Evolutionary conservation across 2,797 vertebrate species (phyloP).

Genomic region (Apogon talboti): DNA sequence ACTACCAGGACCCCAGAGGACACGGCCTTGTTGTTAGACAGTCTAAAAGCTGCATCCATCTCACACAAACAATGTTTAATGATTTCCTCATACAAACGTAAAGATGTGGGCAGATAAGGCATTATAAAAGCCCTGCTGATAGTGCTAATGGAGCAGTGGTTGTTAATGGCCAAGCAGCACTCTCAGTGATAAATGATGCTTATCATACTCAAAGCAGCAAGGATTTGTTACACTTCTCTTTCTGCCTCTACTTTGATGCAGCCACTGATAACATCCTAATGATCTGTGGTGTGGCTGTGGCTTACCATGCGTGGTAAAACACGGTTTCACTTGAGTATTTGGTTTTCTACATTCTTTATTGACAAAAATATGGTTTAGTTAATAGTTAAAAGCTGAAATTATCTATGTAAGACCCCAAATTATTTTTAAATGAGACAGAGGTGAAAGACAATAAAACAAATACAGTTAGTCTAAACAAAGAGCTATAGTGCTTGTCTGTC

Average conservation of each 20-base stretch:
- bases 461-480: constrained; percentile 1
- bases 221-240: constrained; percentile 82
- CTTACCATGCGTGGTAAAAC: constrained; percentile 32
- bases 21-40: constrained; percentile 64
- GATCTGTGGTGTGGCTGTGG: constrained; percentile 57
- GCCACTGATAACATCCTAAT: constrained; percentile 74
- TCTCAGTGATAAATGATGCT: constrained; percentile 85
- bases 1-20: constrained; percentile 56
- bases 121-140: constrained; percentile 83
- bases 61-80: constrained; percentile 81
- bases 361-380: constrained; percentile 16
- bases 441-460: constrained; percentile 12
- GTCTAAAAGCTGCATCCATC: constrained; percentile 70
- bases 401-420: background rate
- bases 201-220: constrained; percentile 78
- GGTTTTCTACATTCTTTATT: constrained; percentile 6
- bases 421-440: constrained; percentile 1
- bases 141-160: constrained; percentile 83
- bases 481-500: background rate
- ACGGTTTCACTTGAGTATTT: constrained; percentile 31
- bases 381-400: background rate
- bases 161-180: constrained; percentile 86
- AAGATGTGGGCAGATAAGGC: constrained; percentile 80
- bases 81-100: constrained; percentile 81
- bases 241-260: constrained; percentile 70